These are phyloP conservation scores for Trichoplusia ni DNA, from an alignment of 1,140 invertebrate genomes.

Conservation along the genomic window DNA sequence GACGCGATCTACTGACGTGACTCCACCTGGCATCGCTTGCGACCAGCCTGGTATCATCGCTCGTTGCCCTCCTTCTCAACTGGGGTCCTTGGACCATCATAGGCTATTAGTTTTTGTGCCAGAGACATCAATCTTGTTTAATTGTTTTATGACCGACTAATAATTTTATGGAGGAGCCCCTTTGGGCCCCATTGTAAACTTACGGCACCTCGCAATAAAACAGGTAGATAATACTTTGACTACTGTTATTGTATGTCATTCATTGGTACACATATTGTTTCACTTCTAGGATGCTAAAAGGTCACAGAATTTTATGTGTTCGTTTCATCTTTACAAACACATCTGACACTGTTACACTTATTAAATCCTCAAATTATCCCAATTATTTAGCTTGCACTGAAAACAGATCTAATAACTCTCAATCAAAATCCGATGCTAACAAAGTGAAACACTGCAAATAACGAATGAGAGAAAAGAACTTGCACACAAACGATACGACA, in stretches of 20 bases:
- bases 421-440: slow-evolving; percentile 56
- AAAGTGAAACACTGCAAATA: slow-evolving; percentile 65
- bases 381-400: slow-evolving; percentile 11
- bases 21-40: slow-evolving; percentile 67
- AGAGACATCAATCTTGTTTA: slow-evolving; percentile 62
- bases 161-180: slow-evolving; percentile 77
- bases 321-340: slow-evolving; percentile 48
- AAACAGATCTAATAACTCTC: slow-evolving; percentile 45
- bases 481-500: slow-evolving; percentile 30
- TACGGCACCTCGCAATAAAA: slow-evolving; percentile 50
- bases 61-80: slow-evolving; percentile 51
- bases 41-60: slow-evolving; percentile 59
- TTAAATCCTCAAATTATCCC: background rate
- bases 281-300: slow-evolving; percentile 69
- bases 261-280: slow-evolving; percentile 64
- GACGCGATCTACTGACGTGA: slow-evolving; percentile 55
- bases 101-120: slow-evolving; percentile 51
- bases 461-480: slow-evolving; percentile 57
- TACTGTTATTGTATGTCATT: slow-evolving; percentile 51
- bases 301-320: slow-evolving; percentile 65
- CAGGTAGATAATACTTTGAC: slow-evolving; percentile 46
- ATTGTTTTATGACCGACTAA: slow-evolving; percentile 64
- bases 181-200: slow-evolving; percentile 73
- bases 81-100: slow-evolving; percentile 66
- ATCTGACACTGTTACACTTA: slow-evolving; percentile 17